phyloP scores from a whole-genome alignment of 53 echinoderm and acorn worm species.

The Stichopus horrens region DNA sequence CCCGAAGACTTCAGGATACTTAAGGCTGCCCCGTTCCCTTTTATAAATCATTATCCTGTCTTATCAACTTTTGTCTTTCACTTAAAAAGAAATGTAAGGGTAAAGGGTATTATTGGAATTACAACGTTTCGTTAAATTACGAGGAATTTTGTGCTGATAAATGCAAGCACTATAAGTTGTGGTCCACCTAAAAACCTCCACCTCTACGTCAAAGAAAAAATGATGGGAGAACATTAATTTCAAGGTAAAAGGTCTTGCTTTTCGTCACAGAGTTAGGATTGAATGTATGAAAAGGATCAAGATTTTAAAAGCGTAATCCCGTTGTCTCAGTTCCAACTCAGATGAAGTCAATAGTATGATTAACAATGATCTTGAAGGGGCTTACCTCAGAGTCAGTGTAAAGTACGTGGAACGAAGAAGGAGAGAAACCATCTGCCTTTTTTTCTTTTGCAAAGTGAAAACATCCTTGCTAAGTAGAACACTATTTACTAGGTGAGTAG shows the following conservation, averaged over 20 bases:
- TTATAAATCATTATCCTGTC: too few relatives aligned
- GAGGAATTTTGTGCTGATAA: constrained; percentile 40
- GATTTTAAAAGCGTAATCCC: too few relatives aligned
- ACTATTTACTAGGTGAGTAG: neutral
- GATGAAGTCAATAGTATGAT: neutral
- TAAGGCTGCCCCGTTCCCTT: too few relatives aligned
- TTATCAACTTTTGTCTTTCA: neutral
- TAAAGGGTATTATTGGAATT: constrained; percentile 61
- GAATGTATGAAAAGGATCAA: neutral
- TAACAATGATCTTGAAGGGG: constrained; percentile 8
- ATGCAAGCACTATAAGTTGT: constrained; percentile 17
- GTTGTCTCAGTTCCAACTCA: neutral
- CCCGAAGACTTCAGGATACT: too few relatives aligned
- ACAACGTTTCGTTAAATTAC: too few relatives aligned
- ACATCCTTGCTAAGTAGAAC: neutral
- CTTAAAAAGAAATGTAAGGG: neutral
- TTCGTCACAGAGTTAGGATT: neutral
- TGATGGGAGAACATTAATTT: neutral
- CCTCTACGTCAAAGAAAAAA: neutral
- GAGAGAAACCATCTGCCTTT: neutral
- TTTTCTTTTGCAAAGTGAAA: constrained; percentile 5
- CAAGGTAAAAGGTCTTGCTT: neutral
- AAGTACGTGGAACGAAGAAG: constrained; percentile 29
- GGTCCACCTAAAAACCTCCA: constrained; percentile 55
- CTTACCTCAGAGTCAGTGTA: neutral